Percentiles rank a stretch among this genome's conserved stretches.
These are phyloP conservation scores for Rhinatrema bivittatum DNA, from an alignment of 2,797 vertebrate species.

Conservation along the genomic window DNA sequence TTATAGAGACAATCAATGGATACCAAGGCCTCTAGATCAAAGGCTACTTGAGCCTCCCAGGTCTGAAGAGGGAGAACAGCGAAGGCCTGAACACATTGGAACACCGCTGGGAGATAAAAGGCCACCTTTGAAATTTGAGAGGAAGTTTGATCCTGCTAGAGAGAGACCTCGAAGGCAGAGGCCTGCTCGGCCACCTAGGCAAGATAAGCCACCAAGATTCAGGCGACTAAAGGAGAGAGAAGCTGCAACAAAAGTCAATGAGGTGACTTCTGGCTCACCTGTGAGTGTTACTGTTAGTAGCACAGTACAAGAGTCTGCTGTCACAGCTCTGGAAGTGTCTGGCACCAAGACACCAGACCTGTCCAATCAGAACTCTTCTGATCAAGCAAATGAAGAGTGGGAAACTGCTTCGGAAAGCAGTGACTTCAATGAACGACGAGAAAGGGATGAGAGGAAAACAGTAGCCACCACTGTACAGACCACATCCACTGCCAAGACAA, in stretches of 20 bases:
- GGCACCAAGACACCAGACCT: conserved; percentile 94
- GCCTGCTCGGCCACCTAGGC: conserved; percentile 86
- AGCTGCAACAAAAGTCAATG: conserved; percentile 59
- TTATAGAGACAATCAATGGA: conserved; percentile 73
- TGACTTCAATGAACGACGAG: conserved; percentile 93
- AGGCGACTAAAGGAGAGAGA: conserved; percentile 87
- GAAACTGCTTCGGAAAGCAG: conserved; percentile 97
- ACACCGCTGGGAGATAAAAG: conserved; percentile 56
- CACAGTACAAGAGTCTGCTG: conserved; percentile 40
- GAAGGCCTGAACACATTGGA: conserved; percentile 63
- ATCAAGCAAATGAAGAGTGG: conserved; percentile 98
- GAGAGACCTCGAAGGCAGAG: conserved; percentile 85
- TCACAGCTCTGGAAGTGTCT: conserved; percentile 59
- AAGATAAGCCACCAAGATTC: conserved; percentile 94
- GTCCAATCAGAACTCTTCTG: conserved; percentile 97
- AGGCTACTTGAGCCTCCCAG: conserved; percentile 57
- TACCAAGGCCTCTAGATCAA: conserved; percentile 45
- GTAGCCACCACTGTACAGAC: conserved; percentile 58
- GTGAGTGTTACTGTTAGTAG: conserved; percentile 32
- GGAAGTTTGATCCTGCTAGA: conserved; percentile 78
- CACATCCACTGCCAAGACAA: conserved; percentile 42
- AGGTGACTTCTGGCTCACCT: conserved; percentile 31
- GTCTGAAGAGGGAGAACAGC: conserved; percentile 73
- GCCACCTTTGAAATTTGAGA: conserved; percentile 67
- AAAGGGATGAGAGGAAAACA: conserved; percentile 86